Base-by-base conservation (phyloP, 2,888 invertebrate species). In the Ichneumoninae sp. region DNA sequence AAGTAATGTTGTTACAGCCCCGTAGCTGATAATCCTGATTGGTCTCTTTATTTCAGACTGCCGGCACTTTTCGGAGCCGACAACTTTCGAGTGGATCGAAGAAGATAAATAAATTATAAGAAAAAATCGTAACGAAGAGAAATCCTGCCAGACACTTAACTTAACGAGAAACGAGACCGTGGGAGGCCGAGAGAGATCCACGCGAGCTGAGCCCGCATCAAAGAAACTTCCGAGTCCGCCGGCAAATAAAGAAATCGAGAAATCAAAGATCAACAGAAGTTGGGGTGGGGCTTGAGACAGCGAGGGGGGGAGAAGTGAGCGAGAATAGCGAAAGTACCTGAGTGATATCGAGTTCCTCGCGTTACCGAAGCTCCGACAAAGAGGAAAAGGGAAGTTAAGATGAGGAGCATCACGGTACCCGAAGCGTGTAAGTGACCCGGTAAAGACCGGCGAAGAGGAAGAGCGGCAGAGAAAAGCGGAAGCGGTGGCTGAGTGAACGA, bases 391-490 rank as follows among this genome's bases (percentile, higher is more conserved):
- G 66, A 77, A 74, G 80, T 80, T 80, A 69, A 69, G 76, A 85
- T 85, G 82, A 84, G 81, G 76, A 22, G 65, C 36, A 75, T 75
- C 52, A 36, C 22, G 85, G 68, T 73, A 71, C 76, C 71, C 80
- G 80, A 69, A 77, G 60, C 82, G 70, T 81, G 76, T 71, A 83
- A 86, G 86, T 87, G 85, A 87, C 79, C 85, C 68, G 60, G 54
- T 44, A 54, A 57, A 69, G 50, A n/a, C 8, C 57, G 57, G 50
- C 33, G 54, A 52, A n/a, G 60, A 71, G 76, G 54, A 71, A 73
- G 73, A 66, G 68, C 76, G 50, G 63, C 73, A 40, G 60, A 40
- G 33, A 60, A 65, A 52, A 73, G 69, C 68, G 69, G 76, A 74
- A 65, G 54, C 75, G 63, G 70, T 77, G 54, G 74, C 66, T 47